Conservation (phyloP, 1,140 invertebrate genomes). For the Sitophilus oryzae region DNA sequence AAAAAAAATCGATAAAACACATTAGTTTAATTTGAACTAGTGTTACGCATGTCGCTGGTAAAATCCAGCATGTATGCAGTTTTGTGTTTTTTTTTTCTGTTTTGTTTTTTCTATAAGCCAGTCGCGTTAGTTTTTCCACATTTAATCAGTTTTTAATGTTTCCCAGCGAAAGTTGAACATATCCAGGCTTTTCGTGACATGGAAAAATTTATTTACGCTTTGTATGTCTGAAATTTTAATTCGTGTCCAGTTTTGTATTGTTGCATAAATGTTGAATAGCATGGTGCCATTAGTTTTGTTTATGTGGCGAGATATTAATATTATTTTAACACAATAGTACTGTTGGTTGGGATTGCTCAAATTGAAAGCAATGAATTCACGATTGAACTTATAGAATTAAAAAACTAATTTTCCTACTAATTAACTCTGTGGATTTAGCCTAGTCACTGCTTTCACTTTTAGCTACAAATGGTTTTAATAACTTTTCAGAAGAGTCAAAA, state of each 20-base stretch:
- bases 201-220: slow-evolving; percentile 5
- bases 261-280: slow-evolving; percentile 21
- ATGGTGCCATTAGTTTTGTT: slow-evolving; percentile 11
- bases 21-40: not conserved
- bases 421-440: slow-evolving; percentile 19
- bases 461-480: slow-evolving; percentile 8
- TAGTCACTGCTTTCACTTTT: slow-evolving; percentile 21
- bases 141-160: not conserved
- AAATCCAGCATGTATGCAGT: not conserved
- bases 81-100: no score
- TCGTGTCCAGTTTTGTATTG: slow-evolving; percentile 3
- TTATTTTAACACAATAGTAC: slow-evolving; percentile 9
- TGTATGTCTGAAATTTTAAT: slow-evolving; percentile 1
- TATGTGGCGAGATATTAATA: not conserved
- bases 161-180: not conserved
- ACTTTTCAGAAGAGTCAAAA: slow-evolving; percentile 8
- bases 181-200: not conserved
- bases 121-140: not conserved
- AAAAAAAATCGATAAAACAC: not conserved
- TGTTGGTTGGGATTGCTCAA: slow-evolving; percentile 12
- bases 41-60: not conserved
- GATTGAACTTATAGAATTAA: not conserved
- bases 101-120: not conserved
- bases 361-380: slow-evolving; percentile 17
- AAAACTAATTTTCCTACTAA: slow-evolving; percentile 18